Evolutionary conservation across 1,140 invertebrate species (phyloP).

Genomic region (Bombus confusus): DNA sequence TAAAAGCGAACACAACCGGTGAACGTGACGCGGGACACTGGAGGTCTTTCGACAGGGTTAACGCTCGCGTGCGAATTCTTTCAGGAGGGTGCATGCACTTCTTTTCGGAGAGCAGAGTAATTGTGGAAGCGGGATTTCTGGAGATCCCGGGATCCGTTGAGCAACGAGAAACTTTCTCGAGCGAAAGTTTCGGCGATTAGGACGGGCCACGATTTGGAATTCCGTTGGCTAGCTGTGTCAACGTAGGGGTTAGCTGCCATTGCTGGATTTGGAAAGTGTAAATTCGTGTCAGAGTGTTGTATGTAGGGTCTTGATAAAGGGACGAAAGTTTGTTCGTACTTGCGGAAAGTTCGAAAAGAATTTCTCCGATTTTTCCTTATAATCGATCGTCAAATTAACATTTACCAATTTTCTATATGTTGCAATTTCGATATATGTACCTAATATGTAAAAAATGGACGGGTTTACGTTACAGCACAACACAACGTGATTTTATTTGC

Average conservation of each 20-base stretch:
- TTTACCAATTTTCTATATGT: background rate
- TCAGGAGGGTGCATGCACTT: background rate
- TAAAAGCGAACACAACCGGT: constrained; percentile 64
- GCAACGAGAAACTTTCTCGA: background rate
- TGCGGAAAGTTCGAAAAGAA: no score
- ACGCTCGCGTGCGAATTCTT: constrained; percentile 5
- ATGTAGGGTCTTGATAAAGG: no score
- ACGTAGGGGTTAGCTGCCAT: background rate
- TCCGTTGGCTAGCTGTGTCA: background rate
- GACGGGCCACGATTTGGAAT: background rate
- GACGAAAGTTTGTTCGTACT: no score
- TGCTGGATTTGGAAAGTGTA: background rate
- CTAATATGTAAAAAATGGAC: no score
- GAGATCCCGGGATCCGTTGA: background rate
- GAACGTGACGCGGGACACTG: constrained; percentile 62
- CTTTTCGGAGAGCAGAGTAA: no score
- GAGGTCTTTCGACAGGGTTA: background rate
- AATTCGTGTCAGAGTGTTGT: background rate
- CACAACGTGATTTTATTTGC: background rate
- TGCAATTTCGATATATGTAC: no score
- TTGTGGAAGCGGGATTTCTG: background rate
- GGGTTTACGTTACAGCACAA: no score
- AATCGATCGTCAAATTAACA: no score
- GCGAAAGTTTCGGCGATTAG: constrained; percentile 1
- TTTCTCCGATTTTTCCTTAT: no score